Evolutionary conservation across 2,113 vertebrate species (phyloP), one percentile per base, ranked within the genome.

Genomic region (Upupa epops): DNA sequence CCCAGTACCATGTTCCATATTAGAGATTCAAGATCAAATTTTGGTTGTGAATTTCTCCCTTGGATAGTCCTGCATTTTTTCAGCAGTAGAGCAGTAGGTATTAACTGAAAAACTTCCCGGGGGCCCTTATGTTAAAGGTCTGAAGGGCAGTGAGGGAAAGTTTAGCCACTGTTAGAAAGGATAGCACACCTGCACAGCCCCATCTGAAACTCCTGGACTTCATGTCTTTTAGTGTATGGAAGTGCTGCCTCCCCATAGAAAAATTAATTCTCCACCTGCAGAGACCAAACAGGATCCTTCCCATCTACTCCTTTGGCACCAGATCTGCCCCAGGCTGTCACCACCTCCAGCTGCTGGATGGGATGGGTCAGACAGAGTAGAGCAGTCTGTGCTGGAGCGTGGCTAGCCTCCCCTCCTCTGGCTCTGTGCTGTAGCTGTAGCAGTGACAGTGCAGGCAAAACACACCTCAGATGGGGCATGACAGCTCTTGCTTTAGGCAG

Each of bases 401-500:
- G 5, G 3, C 34, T 25, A 72, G 59, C 31, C n/a, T 70, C 8
- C 28, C 15, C 22, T 21, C 6, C 8, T 45, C 3, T 45, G 46
- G 51, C 66, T 42, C 59, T 48, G 70, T 37, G 3, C 34, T 0
- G 56, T n/a, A 42, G 66, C 65, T 65, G n/a, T 32, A 20, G 55
- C 80, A 76, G 14, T 24, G 48, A 16, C 22, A 45, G n/a, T 29
- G 56, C 6, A 40, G 54, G 78, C 70, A 84, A 82, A 92, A 69
- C 25, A 11, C 2, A 0, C 58, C 60, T 88, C 51, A 72, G 77
- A 54, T 36, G 55, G 81, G 59, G 8, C 58, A 46, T 2, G 54
- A 72, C 25, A 68, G 63, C 68, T 91, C 75, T 31, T 26, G 59
- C 78, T 90, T 82, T 12, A 78, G 77, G 83, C 56, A 93, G 88